phyloP scores from a whole-genome alignment of 1,140 invertebrate species.

The Tetragonula clypearis region DNA sequence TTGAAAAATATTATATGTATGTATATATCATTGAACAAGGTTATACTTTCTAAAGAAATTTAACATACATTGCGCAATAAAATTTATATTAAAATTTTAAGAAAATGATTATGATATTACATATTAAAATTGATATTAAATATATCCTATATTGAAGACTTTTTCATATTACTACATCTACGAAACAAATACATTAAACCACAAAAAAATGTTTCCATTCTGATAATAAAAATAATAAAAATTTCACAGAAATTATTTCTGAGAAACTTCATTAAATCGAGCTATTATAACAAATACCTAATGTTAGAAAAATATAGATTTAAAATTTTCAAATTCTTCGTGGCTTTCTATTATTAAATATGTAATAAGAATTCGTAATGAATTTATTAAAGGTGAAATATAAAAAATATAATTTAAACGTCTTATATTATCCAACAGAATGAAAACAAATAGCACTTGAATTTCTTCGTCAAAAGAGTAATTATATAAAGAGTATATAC shows the following conservation, averaged over 20 bases:
- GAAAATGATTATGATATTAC: conserved; percentile 16
- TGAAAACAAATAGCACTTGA: conserved; percentile 61
- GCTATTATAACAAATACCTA: background rate
- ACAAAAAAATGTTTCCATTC: conserved; percentile 51
- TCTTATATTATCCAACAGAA: conserved; percentile 40
- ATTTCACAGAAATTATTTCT: background rate
- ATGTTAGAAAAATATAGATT: background rate
- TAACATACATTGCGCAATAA: background rate
- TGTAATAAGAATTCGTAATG: conserved; percentile 30
- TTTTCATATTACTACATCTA: conserved; percentile 30
- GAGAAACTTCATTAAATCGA: background rate
- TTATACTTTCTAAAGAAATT: background rate
- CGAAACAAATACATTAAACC: conserved; percentile 32
- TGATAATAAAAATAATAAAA: conserved; percentile 14
- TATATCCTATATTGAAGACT: conserved; percentile 19
- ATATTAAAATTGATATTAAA: conserved; percentile 4
- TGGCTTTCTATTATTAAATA: conserved; percentile 8
- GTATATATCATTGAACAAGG: background rate
- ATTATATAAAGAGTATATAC: conserved; percentile 64
- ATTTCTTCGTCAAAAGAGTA: conserved; percentile 58
- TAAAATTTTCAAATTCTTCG: conserved; percentile 43
- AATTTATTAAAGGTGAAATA: conserved; percentile 43
- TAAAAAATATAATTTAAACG: conserved; percentile 32
- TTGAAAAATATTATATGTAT: background rate
- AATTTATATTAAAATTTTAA: conserved; percentile 25